Conservation (phyloP, 2,113 vertebrate genomes). For the Sebastes fasciatus region DNA sequence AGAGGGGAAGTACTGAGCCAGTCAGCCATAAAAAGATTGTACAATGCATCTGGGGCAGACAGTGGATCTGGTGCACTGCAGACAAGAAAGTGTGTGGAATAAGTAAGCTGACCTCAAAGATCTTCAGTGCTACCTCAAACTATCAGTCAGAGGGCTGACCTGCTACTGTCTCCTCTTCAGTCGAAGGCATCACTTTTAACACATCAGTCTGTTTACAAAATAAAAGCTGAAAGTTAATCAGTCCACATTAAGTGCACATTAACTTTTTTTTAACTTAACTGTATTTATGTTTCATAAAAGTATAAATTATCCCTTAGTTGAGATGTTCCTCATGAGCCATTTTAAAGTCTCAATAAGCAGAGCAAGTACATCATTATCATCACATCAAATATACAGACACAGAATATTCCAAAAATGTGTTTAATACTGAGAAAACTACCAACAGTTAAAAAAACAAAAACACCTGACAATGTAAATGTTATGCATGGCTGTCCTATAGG, state of each 20-base stretch:
- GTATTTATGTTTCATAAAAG: not conserved
- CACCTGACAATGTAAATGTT: not conserved
- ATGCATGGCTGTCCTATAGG: conserved; percentile 3
- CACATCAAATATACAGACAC: conserved; percentile 32
- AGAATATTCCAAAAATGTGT: conserved; percentile 12
- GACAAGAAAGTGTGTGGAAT: conserved; percentile 23
- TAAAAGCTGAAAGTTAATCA: not conserved
- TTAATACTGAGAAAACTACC: not conserved
- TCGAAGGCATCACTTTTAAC: not conserved
- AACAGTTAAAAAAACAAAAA: not conserved
- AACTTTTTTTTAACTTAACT: not conserved
- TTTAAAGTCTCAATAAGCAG: conserved; percentile 29
- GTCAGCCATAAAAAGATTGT: not conserved
- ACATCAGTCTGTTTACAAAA: not conserved
- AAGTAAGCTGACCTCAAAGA: conserved; percentile 18
- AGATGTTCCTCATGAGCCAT: conserved; percentile 3
- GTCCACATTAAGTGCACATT: not conserved
- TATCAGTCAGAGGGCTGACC: not conserved
- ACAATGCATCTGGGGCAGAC: not conserved
- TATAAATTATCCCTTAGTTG: not conserved
- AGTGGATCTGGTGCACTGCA: conserved; percentile 30
- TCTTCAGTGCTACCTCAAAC: conserved; percentile 5
- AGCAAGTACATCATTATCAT: conserved; percentile 5
- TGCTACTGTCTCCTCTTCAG: not conserved
- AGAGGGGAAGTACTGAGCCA: not conserved